Conservation (phyloP, 2,113 vertebrate genomes). For the Dipodomys ordii region DNA sequence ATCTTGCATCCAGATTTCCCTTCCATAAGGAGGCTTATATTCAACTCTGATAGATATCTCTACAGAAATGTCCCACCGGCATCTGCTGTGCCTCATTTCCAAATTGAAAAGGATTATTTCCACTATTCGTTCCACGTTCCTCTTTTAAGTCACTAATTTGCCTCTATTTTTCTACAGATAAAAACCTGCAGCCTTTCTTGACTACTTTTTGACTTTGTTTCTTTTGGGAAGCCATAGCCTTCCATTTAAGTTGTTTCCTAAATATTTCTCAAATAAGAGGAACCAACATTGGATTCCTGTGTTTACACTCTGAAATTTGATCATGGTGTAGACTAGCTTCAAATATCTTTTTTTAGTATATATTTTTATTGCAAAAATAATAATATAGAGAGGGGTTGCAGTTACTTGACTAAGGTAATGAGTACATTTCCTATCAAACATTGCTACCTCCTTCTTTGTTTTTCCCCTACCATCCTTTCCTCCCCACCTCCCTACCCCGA, state of each 20-base stretch:
- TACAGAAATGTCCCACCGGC: neutral
- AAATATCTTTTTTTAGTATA: too few species aligned
- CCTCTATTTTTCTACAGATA: neutral
- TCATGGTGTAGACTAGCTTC: too few species aligned
- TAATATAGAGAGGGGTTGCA: too few species aligned
- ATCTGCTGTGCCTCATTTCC: neutral
- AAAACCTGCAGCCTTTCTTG: neutral
- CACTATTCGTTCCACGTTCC: neutral
- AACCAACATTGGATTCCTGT: neutral
- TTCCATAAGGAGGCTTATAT: neutral
- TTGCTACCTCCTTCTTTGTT: too few species aligned
- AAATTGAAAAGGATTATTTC: neutral
- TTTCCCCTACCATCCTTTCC: too few species aligned
- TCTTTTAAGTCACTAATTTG: neutral
- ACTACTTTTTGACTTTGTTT: neutral
- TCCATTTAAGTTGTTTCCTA: neutral
- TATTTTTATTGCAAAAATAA: too few species aligned
- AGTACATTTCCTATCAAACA: too few species aligned
- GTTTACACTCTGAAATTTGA: too few species aligned
- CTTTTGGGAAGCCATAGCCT: neutral
- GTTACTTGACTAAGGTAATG: too few species aligned
- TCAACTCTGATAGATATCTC: neutral
- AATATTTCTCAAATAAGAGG: conserved; percentile 20
- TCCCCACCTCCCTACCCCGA: too few species aligned
- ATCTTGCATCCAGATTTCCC: neutral